Evolutionary conservation across 2,888 invertebrate genomes (phyloP).

Genomic region (Pedicia rivosa): DNA sequence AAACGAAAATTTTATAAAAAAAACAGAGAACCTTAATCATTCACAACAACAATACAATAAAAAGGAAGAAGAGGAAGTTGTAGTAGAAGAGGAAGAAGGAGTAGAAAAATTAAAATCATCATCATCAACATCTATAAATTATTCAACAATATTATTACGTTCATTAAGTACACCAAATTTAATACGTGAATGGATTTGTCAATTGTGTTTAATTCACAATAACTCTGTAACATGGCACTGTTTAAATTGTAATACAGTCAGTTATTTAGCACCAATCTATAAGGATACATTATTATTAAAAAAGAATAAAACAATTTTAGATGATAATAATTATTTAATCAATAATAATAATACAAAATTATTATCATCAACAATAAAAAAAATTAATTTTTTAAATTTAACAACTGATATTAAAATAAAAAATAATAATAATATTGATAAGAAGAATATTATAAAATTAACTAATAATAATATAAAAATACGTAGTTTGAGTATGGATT

Average conservation of each 20-base stretch:
- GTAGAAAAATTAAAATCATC: neutral
- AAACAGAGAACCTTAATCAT: no score
- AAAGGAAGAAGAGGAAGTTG: neutral
- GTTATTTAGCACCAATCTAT: constrained; percentile 30
- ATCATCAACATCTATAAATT: constrained; percentile 1
- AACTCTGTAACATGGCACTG: constrained; percentile 33
- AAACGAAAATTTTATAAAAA: neutral
- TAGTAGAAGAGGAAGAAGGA: no score
- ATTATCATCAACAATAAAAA: no score
- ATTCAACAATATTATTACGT: constrained; percentile 15
- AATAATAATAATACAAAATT: neutral
- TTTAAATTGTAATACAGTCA: constrained; percentile 30
- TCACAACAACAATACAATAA: neutral
- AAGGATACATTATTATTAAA: constrained; percentile 24
- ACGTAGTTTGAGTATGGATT: constrained; percentile 29
- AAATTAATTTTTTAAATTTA: no score
- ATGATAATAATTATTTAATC: neutral
- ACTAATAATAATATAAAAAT: constrained; percentile 14
- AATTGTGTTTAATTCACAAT: constrained; percentile 27
- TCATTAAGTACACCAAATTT: constrained; percentile 31
- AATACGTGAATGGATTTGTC: constrained; percentile 31
- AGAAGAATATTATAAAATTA: neutral
- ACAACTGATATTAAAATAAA: no score
- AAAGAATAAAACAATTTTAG: neutral
- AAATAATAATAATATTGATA: constrained; percentile 2